phyloP scores from a whole-genome alignment of 2,797 vertebrate species.

The Onychomys torridus region DNA sequence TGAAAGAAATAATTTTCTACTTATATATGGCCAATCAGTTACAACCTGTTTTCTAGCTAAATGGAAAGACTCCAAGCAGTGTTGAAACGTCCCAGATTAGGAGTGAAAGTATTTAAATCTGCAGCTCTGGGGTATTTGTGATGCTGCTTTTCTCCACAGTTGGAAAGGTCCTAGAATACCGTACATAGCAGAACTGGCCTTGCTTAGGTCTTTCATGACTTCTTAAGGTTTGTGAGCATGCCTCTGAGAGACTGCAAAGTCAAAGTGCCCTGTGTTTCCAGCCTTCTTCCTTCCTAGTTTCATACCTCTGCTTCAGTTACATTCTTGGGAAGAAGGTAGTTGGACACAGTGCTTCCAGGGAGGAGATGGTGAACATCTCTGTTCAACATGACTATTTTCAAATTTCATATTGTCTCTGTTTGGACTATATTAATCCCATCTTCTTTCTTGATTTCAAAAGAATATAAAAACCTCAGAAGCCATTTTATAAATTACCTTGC shows the following conservation, averaged over 20 bases:
- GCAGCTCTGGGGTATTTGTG: background rate
- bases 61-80: slow-evolving; percentile 43
- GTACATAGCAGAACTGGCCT: background rate
- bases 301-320: background rate
- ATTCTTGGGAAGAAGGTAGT: background rate
- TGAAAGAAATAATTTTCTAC: slow-evolving; percentile 32
- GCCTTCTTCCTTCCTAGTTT: background rate
- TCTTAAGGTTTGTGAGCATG: background rate
- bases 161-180: background rate
- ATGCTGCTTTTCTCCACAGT: background rate
- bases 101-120: background rate
- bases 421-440: background rate
- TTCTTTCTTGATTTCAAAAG: slow-evolving; percentile 49
- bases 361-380: background rate
- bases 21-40: slow-evolving; percentile 18
- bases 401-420: background rate
- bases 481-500: slow-evolving; percentile 58
- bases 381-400: background rate
- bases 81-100: slow-evolving; percentile 45
- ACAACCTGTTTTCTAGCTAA: slow-evolving; percentile 19
- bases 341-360: background rate
- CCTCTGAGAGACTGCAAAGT: background rate
- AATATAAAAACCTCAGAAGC: background rate
- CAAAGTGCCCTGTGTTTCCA: background rate
- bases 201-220: background rate